Evolutionary conservation across 2,888 invertebrate species (phyloP), one percentile per base, ranked within the genome.

Genomic region (Sepiola atlantica): DNA sequence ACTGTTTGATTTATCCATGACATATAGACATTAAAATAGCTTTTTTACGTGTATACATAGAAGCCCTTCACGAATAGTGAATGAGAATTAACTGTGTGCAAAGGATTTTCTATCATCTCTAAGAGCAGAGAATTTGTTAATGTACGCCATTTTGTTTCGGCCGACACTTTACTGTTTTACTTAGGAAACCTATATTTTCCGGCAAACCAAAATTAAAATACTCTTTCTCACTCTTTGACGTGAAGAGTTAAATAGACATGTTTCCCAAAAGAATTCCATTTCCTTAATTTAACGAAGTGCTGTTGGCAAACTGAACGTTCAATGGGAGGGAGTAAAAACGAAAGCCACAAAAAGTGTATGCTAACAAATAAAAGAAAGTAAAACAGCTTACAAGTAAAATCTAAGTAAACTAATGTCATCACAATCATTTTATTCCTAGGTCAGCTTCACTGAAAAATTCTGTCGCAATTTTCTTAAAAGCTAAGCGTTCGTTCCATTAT

Each of bases 271-370:
- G 24, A 77, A 32, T n/a, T 4, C 32, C 77, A 77, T 77, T 77
- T 77, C n/a, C 77, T 77, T 77, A 77, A 77, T 77, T 77, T 77
- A 77, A 77, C n/a, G 77, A 77, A 77, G 77, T 77, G 77, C 77
- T n/a, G 32, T 77, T 77, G 77, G 32, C 16, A 77, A n/a, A 77
- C 16, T 12, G n/a, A n/a, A 77, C 14, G 32, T 77, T 77, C n/a
- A 18, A n/a, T 12, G 32, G 16, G n/a, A n/a, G 12, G n/a, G 12
- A 45, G 4, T 45, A 77, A 77, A 77, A 77, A 77, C n/a, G 3
- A n/a, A 77, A 14, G 20, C n/a, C 4, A 77, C 12, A 14, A n/a
- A 1, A 0, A 77, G 21, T 8, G 45, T 8, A 45, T 45, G 45
- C 45, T n/a, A 61, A 61, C 2, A 32, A 77, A 77, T 28, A 18